Evolutionary conservation across 2,797 vertebrate species (phyloP).

Genomic region (Enteromius fasciolatus): DNA sequence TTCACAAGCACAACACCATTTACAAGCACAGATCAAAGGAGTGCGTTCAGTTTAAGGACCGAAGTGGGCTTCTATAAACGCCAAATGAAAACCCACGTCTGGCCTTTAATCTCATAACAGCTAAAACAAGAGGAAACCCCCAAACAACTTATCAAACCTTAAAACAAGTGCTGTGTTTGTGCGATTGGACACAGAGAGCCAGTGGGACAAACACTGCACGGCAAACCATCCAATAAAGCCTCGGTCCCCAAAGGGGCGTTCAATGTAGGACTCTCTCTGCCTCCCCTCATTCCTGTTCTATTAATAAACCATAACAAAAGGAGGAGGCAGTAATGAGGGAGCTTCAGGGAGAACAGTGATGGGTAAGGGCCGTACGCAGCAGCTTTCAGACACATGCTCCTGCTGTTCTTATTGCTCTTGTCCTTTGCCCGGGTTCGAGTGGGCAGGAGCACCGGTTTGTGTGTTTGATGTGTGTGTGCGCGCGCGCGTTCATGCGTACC

Average conservation of each 20-base stretch:
- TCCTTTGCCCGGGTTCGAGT: constrained; percentile 49
- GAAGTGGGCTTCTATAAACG: constrained; percentile 43
- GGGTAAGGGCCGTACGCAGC: constrained; percentile 61
- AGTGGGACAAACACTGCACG: constrained; percentile 61
- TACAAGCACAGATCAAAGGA: constrained; percentile 59
- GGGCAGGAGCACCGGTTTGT: constrained; percentile 48
- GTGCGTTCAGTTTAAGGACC: constrained; percentile 49
- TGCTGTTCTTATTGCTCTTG: constrained; percentile 58
- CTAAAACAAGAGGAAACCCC: constrained; percentile 9
- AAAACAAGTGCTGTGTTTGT: constrained; percentile 15
- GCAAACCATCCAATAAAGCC: constrained; percentile 71
- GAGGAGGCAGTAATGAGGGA: constrained; percentile 73
- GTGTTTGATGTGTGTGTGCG: background rate
- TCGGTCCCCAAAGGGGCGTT: constrained; percentile 70
- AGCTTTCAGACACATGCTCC: constrained; percentile 36
- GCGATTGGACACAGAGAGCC: constrained; percentile 6
- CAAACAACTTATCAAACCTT: background rate
- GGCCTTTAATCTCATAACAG: constrained; percentile 31
- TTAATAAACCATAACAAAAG: constrained; percentile 79
- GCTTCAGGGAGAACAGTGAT: constrained; percentile 68
- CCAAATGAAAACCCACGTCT: constrained; percentile 40
- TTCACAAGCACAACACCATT: constrained; percentile 54
- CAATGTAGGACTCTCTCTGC: constrained; percentile 75
- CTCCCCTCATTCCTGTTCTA: constrained; percentile 73
- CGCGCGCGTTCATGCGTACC: background rate